phyloP scores from a whole-genome alignment of 2,888 invertebrate species.

The Cryptus viduatorius region DNA sequence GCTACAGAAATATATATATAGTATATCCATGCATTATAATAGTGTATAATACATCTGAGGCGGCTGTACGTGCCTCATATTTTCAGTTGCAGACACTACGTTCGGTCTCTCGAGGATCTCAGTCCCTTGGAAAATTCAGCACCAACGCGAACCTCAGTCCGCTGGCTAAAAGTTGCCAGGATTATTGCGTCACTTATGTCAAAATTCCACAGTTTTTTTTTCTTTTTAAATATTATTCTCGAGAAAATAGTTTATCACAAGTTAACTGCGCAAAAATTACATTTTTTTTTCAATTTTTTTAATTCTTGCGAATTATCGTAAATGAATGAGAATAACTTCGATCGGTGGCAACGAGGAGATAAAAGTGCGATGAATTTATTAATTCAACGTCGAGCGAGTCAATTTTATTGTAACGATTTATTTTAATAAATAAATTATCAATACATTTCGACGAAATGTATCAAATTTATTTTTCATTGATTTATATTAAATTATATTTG shows the following conservation, averaged over 20 bases:
- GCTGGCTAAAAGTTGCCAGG: not conserved
- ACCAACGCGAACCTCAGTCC: not conserved
- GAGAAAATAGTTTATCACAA: too few species aligned
- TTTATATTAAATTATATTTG: too few species aligned
- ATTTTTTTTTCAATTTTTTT: too few species aligned
- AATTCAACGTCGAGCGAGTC: not conserved
- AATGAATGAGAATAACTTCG: too few species aligned
- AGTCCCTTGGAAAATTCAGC: slow-evolving; percentile 5
- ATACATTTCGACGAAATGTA: not conserved
- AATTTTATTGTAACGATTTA: not conserved
- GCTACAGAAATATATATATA: slow-evolving; percentile 1
- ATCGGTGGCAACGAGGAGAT: not conserved
- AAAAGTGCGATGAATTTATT: not conserved
- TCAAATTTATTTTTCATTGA: not conserved
- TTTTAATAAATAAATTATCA: not conserved
- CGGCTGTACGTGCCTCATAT: slow-evolving; percentile 8
- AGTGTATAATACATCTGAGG: not conserved
- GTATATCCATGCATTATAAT: not conserved
- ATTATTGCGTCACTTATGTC: not conserved
- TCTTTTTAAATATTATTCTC: not conserved
- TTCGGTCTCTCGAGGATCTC: not conserved
- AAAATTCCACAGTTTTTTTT: not conserved
- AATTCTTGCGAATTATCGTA: too few species aligned
- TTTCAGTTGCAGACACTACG: slow-evolving; percentile 10
- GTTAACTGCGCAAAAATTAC: too few species aligned